Base-by-base conservation (phyloP, 2,888 invertebrate genomes). In the Ormia ochracea region DNA sequence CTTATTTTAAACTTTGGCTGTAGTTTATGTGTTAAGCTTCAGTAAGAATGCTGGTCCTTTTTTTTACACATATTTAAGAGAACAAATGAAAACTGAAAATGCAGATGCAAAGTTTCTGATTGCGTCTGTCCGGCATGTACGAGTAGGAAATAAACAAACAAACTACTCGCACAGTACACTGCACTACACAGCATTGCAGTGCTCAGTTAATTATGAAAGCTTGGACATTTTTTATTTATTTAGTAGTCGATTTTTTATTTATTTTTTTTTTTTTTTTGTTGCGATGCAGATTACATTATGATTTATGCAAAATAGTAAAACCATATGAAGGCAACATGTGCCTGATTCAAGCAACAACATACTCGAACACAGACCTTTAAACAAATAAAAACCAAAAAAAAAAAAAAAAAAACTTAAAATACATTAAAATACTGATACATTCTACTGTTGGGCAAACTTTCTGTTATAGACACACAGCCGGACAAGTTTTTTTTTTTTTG, bases 271-370 rank as follows among this genome's bases (percentile, higher is more conserved):
- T 83, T 83, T 59, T 48, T 76, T 66, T 66, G 61, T 63, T 52
- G 63, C 85, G 89, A 89, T 89, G 89, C 86, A 89, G 89, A 89
- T 89, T 89, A 88, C 88, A 88, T 86, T 87, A 88, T 89, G 89
- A 89, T 89, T 89, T 89, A 89, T 89, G 88, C 87, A 86, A 85
- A 87, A 87, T 87, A 86, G 87, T 87, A 86, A 87, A 88, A 85
- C 83, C 87, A 84, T 85, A 85, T 87, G 88, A 88, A 86, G 87
- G 87, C 85, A 87, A 87, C 88, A 87, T 86, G 87, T 84, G 85
- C 86, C 81, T 83, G 68, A 54, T 61, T 54, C 59, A 82, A 83
- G 78, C 77, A 54, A 43, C 41, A 50, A 45, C 61, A 61, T 23
- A 12, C n/a, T 5, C 26, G 10, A 52, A 45, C 43, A 54, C 19